Percentiles rank a stretch among this genome's conserved stretches.
These are phyloP conservation scores for Smittia aterrima DNA, from an alignment of 2,888 invertebrate species.

Conservation along the genomic window DNA sequence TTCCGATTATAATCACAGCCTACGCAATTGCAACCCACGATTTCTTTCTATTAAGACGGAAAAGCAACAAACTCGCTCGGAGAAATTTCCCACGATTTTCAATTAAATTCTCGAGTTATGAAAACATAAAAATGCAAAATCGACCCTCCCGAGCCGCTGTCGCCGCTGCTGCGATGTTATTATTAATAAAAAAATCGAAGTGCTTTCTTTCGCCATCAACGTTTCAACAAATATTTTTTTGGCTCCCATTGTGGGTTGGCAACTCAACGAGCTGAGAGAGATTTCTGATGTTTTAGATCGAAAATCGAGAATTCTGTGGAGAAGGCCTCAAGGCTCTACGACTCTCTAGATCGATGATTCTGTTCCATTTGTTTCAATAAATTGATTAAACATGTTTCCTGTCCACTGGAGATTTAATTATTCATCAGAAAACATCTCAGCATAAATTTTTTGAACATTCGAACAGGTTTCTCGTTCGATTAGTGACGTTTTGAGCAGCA, in stretches of 20 bases:
- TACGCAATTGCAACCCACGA: not conserved
- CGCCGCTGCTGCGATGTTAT: not conserved
- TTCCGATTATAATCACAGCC: not conserved
- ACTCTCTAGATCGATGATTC: too few species aligned
- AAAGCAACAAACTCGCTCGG: not conserved
- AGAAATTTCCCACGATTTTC: conserved; percentile 16
- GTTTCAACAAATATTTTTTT: not conserved
- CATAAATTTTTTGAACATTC: too few species aligned
- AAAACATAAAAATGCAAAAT: not conserved
- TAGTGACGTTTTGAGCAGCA: too few species aligned
- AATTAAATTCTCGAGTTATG: not conserved
- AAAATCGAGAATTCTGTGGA: too few species aligned
- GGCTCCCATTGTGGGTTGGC: too few species aligned
- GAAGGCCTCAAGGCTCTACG: too few species aligned
- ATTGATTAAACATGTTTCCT: not conserved
- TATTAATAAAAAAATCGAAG: not conserved
- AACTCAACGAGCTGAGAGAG: too few species aligned
- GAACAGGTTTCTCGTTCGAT: too few species aligned
- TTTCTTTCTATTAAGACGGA: not conserved
- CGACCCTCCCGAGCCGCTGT: not conserved
- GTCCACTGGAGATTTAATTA: not conserved
- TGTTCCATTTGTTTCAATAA: too few species aligned
- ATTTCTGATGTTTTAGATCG: too few species aligned
- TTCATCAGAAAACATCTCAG: not conserved
- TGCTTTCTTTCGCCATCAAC: not conserved